Percentiles rank a stretch among this genome's conserved stretches.
Conservation (phyloP, 2,888 invertebrate genomes). For the Helobdella robusta region DNA sequence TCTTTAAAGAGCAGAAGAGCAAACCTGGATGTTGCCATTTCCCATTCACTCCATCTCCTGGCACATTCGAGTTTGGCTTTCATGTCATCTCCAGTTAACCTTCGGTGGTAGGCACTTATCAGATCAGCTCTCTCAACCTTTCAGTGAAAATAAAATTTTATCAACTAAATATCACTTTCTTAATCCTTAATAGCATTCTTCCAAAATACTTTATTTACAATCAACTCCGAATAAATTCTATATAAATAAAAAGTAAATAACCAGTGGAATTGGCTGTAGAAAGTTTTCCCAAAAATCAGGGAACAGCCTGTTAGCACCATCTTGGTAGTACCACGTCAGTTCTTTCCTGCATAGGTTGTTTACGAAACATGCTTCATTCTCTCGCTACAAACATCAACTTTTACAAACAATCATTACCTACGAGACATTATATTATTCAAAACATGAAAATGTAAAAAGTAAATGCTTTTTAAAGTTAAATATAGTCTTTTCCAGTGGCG, state of each 20-base stretch:
- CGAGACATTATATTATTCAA: too few species aligned
- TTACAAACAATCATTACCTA: too few species aligned
- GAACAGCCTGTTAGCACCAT: constrained; percentile 41
- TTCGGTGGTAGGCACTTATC: constrained; percentile 42
- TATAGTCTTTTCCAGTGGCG: too few species aligned
- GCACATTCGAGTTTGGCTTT: constrained; percentile 37
- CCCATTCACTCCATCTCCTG: constrained; percentile 43
- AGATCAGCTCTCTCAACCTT: constrained; percentile 41
- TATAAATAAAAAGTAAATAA: constrained; percentile 30
- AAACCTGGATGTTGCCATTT: constrained; percentile 39
- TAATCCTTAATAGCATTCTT: too few species aligned
- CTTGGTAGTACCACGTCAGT: constrained; percentile 44
- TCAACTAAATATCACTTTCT: neutral
- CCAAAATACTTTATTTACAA: neutral
- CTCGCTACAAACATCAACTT: too few species aligned
- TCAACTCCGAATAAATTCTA: neutral
- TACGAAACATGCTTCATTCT: too few species aligned
- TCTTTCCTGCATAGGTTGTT: constrained; percentile 39
- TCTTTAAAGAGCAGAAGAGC: neutral
- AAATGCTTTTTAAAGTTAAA: too few species aligned
- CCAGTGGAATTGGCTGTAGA: constrained; percentile 42
- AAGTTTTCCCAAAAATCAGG: constrained; percentile 45
- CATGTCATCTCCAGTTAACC: constrained; percentile 40
- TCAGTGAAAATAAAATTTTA: neutral
- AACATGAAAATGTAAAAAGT: too few species aligned